These are phyloP conservation scores for Heliconius eleuchia DNA, from an alignment of 1,140 invertebrate species.

Conservation along the genomic window DNA sequence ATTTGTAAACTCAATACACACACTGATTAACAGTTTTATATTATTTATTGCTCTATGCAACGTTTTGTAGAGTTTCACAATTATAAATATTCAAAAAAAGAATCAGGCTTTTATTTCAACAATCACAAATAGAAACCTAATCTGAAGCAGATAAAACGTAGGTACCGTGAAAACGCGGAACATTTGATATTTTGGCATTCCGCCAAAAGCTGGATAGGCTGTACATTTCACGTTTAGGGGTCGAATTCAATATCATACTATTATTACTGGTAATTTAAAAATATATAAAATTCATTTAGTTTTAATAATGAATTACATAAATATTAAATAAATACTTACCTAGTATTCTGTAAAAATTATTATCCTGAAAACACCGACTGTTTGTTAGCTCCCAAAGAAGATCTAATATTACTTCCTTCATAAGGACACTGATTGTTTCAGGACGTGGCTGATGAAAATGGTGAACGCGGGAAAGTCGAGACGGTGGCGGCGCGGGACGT, in stretches of 20 bases:
- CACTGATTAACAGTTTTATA: too few species aligned
- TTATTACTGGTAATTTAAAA: neutral
- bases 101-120: neutral
- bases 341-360: slow-evolving; percentile 73
- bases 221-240: slow-evolving; percentile 14
- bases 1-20: too few species aligned
- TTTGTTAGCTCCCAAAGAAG: slow-evolving; percentile 47
- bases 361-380: slow-evolving; percentile 60
- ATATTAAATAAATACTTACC: slow-evolving; percentile 49
- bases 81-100: neutral
- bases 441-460: slow-evolving; percentile 48
- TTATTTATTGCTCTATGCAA: neutral
- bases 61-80: neutral
- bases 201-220: slow-evolving; percentile 41
- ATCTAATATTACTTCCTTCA: slow-evolving; percentile 61
- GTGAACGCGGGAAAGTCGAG: slow-evolving; percentile 48
- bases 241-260: slow-evolving; percentile 6
- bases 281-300: neutral
- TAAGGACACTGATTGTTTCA: slow-evolving; percentile 59
- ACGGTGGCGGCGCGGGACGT: slow-evolving; percentile 40
- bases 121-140: neutral
- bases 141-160: slow-evolving; percentile 2
- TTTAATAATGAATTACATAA: neutral
- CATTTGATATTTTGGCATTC: slow-evolving; percentile 36
- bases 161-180: slow-evolving; percentile 18